Evolutionary conservation across 2,888 invertebrate species (phyloP).

Genomic region (Melinaea menophilus): DNA sequence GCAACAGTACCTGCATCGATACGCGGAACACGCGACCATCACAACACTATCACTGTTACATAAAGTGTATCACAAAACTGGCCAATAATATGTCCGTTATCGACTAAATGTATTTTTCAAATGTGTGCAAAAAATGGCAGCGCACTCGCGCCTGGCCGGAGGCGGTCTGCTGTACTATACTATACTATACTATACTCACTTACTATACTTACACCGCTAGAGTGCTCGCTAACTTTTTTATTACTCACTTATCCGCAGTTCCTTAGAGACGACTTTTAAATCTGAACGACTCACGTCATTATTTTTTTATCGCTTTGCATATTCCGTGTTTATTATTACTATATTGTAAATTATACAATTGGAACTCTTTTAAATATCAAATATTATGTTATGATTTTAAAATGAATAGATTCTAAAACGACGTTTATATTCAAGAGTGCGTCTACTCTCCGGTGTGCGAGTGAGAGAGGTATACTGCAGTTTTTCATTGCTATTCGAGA

Average conservation of each 20-base stretch:
- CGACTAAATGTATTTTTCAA: conserved; percentile 77
- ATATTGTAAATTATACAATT: not conserved
- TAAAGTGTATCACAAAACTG: conserved; percentile 19
- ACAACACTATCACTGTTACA: conserved; percentile 40
- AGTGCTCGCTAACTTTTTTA: conserved; percentile 74
- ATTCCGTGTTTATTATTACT: not conserved
- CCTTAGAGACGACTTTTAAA: conserved; percentile 67
- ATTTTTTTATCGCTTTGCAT: conserved; percentile 7
- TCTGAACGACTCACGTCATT: conserved; percentile 45
- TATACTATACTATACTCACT: conserved; percentile 46
- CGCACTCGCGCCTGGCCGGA: conserved; percentile 61
- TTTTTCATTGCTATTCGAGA: conserved; percentile 57
- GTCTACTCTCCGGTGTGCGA: conserved; percentile 51
- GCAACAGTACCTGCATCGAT: conserved; percentile 65
- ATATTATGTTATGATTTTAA: not conserved
- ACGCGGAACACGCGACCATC: conserved; percentile 14
- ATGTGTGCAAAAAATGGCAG: conserved; percentile 73
- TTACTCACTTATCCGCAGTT: conserved; percentile 70
- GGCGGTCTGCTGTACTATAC: conserved; percentile 65
- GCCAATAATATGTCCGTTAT: conserved; percentile 70
- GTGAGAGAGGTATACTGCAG: conserved; percentile 53
- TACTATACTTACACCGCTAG: conserved; percentile 43
- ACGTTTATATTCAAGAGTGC: conserved; percentile 55
- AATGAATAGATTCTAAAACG: conserved; percentile 17
- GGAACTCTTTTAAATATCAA: not conserved